phyloP scores from a whole-genome alignment of 2,888 invertebrate genomes.

The Caenorhabditis sp. region DNA sequence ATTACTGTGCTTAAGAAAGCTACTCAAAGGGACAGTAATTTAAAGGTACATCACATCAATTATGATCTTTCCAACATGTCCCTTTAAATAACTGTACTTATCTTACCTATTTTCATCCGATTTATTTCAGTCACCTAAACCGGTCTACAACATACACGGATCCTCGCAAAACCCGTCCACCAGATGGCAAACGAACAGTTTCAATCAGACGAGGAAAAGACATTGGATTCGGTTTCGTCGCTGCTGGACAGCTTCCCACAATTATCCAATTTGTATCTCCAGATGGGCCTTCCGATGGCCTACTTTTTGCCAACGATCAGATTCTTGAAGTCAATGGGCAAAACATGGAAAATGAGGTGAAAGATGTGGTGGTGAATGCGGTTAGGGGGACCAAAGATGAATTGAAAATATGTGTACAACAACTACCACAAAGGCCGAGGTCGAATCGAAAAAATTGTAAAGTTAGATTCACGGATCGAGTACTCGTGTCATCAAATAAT shows the following conservation, averaged over 20 bases:
- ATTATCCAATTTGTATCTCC: constrained; percentile 80
- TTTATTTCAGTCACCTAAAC: constrained; percentile 77
- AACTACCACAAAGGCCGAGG: constrained; percentile 44
- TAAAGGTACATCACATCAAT: too few species aligned
- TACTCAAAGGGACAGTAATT: too few species aligned
- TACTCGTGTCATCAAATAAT: constrained; percentile 49
- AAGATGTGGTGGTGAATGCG: constrained; percentile 52
- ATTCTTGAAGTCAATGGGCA: constrained; percentile 89
- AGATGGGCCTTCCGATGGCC: constrained; percentile 88
- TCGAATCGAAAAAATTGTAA: constrained; percentile 51
- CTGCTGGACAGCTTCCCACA: constrained; percentile 90
- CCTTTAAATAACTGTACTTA: too few species aligned
- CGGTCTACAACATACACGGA: constrained; percentile 91
- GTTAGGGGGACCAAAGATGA: constrained; percentile 48
- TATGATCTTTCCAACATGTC: too few species aligned
- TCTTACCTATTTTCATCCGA: too few species aligned
- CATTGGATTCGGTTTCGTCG: constrained; percentile 92
- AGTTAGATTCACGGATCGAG: constrained; percentile 64
- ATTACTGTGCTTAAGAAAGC: too few species aligned
- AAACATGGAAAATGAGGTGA: constrained; percentile 84
- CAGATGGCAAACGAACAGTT: constrained; percentile 46
- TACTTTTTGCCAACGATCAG: constrained; percentile 88
- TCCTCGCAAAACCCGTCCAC: constrained; percentile 75
- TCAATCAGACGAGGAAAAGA: constrained; percentile 80
- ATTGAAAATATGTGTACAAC: constrained; percentile 55